phyloP scores from a whole-genome alignment of 2,888 invertebrate genomes.

The Thereva unica region DNA sequence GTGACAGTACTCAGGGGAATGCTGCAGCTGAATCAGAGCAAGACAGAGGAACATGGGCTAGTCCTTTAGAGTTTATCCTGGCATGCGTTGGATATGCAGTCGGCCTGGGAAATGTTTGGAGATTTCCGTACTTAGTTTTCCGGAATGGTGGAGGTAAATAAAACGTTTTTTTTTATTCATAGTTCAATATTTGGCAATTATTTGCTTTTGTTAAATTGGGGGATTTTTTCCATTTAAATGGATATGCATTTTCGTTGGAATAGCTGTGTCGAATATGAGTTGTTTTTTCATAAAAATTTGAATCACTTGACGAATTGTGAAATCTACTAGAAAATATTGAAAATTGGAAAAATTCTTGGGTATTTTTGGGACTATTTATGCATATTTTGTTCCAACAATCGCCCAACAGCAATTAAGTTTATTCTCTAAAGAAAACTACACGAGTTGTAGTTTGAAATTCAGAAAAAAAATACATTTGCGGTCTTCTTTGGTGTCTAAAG shows the following conservation, averaged over 20 bases:
- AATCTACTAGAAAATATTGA: no score
- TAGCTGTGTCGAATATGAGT: no score
- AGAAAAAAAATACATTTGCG: no score
- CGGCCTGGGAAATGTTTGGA: constrained; percentile 48
- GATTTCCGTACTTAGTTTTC: constrained; percentile 47
- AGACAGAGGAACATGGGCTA: constrained; percentile 45
- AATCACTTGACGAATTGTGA: no score
- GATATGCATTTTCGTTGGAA: not conserved
- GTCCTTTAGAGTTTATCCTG: constrained; percentile 45
- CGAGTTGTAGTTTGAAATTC: no score
- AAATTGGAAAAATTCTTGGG: no score
- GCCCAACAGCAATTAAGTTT: no score
- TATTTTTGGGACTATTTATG: no score
- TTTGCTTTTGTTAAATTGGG: not conserved
- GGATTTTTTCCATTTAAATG: not conserved
- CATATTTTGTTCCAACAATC: no score
- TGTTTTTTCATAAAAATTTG: no score
- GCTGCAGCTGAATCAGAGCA: constrained; percentile 11
- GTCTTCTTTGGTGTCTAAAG: no score
- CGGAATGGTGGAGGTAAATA: constrained; percentile 46
- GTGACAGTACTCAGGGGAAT: constrained; percentile 39
- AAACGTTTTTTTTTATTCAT: not conserved
- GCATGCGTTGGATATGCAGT: constrained; percentile 47
- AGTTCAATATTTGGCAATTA: constrained; percentile 12
- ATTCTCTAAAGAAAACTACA: no score